Evolutionary conservation across 2,888 invertebrate genomes (phyloP), one percentile per base, ranked within the genome.

Genomic region (Drosophila histrio): DNA sequence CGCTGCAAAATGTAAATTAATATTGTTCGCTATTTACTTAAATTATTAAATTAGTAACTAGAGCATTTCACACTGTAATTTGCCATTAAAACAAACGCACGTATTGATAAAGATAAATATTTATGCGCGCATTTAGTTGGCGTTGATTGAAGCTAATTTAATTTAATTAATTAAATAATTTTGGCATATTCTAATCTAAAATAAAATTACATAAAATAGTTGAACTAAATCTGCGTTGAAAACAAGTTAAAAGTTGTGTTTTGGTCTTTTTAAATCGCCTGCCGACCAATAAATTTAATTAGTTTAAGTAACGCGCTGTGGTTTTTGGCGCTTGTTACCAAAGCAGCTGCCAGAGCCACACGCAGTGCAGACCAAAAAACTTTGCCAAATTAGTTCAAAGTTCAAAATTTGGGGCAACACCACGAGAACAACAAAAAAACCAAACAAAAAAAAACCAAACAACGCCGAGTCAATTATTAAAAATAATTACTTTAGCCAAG

Each of bases 401-500:
- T 83, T 83, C 75, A 88, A 60, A 60, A 74, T 72, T 68, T 63
- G 39, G 80, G 67, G 50, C 75, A 63, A 60, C 38, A 43, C 34
- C 63, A 46, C 24, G 26, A 19, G 36, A 60, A 19, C 32, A 50
- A 30, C 39, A 57, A 41, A 39, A 26, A 53, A 49, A 44, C 44
- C 39, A 61, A 22, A 39, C 77, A 67, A 87, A 53, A 49, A 44
- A 47, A 43, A 61, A 22, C 43, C 77, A 67, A 87, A 79, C 77
- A 75, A 66, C 61, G 44, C 47, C 82, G 68, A 88, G 88, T 84
- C 88, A 84, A 84, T 84, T 88, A 84, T 84, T 84, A 87, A 88
- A 84, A 81, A 84, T 84, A 84, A 84, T 84, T 88, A 84, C 84
- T 88, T 84, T 84, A 67, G 82, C 79, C 79, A 80, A 87, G 83